These are phyloP conservation scores for Tipula unca DNA, from an alignment of 2,888 invertebrate genomes.

Conservation along the genomic window DNA sequence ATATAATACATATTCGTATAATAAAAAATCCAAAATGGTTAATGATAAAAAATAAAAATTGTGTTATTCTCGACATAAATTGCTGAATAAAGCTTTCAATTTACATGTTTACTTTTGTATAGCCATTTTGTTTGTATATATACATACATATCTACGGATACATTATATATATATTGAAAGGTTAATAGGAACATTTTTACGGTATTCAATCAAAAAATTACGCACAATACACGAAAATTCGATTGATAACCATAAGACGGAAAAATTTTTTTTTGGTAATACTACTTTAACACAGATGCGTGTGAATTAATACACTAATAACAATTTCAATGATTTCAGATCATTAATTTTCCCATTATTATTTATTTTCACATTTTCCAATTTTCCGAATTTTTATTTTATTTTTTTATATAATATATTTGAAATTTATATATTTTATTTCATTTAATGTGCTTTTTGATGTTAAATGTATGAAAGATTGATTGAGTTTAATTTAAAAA, in stretches of 20 bases:
- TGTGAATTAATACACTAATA: not conserved
- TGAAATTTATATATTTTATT: not conserved
- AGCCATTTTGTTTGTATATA: not conserved
- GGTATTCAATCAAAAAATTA: not conserved
- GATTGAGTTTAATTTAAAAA: not conserved
- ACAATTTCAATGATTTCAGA: not conserved
- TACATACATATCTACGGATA: not conserved
- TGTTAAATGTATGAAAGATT: slow-evolving; percentile 8
- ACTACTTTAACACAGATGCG: not conserved
- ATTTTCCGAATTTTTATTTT: not conserved
- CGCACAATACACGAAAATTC: not conserved
- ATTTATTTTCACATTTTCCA: not conserved
- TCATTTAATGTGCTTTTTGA: slow-evolving; percentile 2
- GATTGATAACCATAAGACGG: not conserved
- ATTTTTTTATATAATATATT: not conserved
- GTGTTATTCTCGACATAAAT: not conserved
- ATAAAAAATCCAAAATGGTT: not conserved
- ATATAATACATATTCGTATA: not conserved
- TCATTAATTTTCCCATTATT: slow-evolving; percentile 8
- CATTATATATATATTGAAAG: not conserved
- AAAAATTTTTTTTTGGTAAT: not conserved
- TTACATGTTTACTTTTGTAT: not conserved
- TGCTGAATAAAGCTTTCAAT: not conserved
- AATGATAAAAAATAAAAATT: not conserved
- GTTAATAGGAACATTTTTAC: not conserved